phyloP scores from a whole-genome alignment of 2,797 vertebrate species.

The Typhlichthys subterraneus region DNA sequence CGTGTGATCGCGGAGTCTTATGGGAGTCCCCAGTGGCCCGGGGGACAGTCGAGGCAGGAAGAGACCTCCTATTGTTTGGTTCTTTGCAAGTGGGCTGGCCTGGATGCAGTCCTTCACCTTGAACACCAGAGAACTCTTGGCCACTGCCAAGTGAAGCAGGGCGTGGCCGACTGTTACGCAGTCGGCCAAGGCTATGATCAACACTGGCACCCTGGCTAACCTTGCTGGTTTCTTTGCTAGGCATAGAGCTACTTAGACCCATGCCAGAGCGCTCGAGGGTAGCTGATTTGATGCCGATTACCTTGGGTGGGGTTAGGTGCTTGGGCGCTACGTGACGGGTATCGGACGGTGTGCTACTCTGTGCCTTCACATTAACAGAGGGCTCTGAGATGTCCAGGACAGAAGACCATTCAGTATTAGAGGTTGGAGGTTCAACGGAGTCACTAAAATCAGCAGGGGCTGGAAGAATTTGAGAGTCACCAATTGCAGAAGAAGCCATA shows the following conservation, averaged over 20 bases:
- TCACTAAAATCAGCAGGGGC: conserved; percentile 62
- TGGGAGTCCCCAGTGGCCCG: conserved; percentile 60
- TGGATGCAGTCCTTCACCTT: conserved; percentile 14
- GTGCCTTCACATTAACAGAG: neutral
- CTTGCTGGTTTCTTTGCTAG: neutral
- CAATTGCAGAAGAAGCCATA: neutral
- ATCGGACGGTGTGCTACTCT: neutral
- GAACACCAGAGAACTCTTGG: conserved; percentile 74
- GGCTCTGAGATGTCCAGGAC: conserved; percentile 8
- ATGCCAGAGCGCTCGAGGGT: conserved; percentile 80
- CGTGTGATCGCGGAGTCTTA: conserved; percentile 76
- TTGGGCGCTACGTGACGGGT: conserved; percentile 22
- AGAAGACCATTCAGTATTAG: conserved; percentile 3
- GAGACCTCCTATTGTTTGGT: conserved; percentile 37
- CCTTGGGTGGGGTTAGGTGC: conserved; percentile 30
- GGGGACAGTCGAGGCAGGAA: conserved; percentile 40
- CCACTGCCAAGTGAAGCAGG: conserved; percentile 76
- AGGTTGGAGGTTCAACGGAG: neutral
- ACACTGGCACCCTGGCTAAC: neutral
- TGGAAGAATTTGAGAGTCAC: conserved; percentile 37
- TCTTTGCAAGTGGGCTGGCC: conserved; percentile 38
- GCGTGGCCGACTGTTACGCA: conserved; percentile 74
- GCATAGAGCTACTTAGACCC: conserved; percentile 72
- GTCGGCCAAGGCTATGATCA: conserved; percentile 28
- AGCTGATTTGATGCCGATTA: conserved; percentile 78